These are phyloP conservation scores for Apis dorsata DNA, from an alignment of 1,140 invertebrate species.

Conservation along the genomic window DNA sequence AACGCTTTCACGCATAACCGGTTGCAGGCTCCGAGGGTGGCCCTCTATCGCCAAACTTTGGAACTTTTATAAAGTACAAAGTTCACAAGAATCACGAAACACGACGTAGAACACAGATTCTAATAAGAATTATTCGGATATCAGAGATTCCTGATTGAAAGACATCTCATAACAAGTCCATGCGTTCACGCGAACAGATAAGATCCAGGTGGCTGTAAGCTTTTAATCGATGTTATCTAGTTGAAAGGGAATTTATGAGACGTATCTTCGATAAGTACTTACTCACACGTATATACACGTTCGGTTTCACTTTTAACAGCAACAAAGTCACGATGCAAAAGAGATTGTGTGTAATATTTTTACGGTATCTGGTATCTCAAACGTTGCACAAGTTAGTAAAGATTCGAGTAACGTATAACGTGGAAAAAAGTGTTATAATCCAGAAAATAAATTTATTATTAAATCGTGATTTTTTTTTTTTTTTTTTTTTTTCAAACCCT, in stretches of 20 bases:
- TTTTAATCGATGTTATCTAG: conserved; percentile 55
- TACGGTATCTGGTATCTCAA: background rate
- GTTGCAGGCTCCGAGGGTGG: conserved; percentile 40
- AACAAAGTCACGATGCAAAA: background rate
- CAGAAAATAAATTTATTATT: background rate
- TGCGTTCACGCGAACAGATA: conserved; percentile 28
- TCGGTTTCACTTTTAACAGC: background rate
- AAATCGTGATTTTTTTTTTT: background rate
- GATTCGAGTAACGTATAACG: background rate
- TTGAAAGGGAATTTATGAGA: conserved; percentile 56
- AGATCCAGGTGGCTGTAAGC: conserved; percentile 24
- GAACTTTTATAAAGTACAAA: background rate
- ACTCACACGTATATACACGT: background rate
- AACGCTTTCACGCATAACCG: conserved; percentile 23
- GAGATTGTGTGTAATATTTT: background rate
- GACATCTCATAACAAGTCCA: background rate
- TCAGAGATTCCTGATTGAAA: conserved; percentile 12
- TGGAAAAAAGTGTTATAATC: background rate
- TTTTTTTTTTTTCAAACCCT: no score
- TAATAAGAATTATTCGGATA: conserved; percentile 3
- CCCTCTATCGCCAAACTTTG: background rate
- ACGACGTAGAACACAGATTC: background rate
- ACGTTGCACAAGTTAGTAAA: background rate
- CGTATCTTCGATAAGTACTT: conserved; percentile 51
- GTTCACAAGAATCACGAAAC: background rate